phyloP scores from a whole-genome alignment of 2,797 vertebrate genomes.

The Tenualosa thibaudeaui region DNA sequence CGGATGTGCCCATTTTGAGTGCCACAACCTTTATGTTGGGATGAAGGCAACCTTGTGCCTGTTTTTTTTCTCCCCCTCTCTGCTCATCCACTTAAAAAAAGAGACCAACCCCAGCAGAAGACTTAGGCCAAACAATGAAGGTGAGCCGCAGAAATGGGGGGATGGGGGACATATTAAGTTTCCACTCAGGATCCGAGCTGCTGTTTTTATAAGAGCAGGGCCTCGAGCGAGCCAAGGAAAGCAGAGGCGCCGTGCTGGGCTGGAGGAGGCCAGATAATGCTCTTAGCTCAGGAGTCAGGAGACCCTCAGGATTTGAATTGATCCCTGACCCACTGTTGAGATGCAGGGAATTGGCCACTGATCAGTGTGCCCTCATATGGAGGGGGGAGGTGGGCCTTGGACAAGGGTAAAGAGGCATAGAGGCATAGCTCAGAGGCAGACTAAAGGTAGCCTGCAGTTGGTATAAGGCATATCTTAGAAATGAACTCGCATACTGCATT shows the following conservation, averaged over 20 bases:
- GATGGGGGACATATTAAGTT: constrained; percentile 61
- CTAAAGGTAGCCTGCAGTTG: not conserved
- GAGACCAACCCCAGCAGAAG: constrained; percentile 42
- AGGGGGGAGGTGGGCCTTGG: not conserved
- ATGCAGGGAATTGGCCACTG: constrained; percentile 31
- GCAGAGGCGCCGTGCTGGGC: constrained; percentile 59
- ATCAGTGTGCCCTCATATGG: not conserved
- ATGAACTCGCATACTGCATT: not conserved
- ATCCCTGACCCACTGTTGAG: constrained; percentile 35
- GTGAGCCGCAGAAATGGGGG: constrained; percentile 54
- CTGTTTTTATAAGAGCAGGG: constrained; percentile 58
- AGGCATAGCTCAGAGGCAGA: not conserved
- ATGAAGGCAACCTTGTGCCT: constrained; percentile 24
- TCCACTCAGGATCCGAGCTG: constrained; percentile 63
- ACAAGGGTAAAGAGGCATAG: constrained; percentile 8
- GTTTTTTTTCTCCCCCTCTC: not conserved
- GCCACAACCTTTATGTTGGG: constrained; percentile 6
- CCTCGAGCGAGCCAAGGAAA: constrained; percentile 57
- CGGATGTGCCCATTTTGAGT: constrained; percentile 8
- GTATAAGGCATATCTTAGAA: not conserved
- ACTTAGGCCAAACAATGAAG: constrained; percentile 12
- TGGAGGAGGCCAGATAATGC: constrained; percentile 62
- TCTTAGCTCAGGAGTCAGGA: constrained; percentile 55
- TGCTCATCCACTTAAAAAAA: constrained; percentile 44
- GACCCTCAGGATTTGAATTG: constrained; percentile 38